Conservation (phyloP, 2,113 vertebrate species). For the Serinus canaria region DNA sequence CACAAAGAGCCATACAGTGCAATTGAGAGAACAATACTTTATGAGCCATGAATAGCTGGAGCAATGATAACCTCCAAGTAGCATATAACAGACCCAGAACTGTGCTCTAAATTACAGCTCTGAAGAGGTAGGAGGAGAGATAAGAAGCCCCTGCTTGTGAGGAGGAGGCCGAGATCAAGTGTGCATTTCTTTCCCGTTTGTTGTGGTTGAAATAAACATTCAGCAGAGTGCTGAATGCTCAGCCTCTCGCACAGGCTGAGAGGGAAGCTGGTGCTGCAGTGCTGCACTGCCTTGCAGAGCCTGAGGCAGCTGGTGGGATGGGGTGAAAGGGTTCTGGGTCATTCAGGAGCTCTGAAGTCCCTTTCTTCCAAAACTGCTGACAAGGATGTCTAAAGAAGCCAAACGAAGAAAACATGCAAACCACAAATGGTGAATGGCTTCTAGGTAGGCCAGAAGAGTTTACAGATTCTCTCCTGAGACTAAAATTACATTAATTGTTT, state of each 20-base stretch:
- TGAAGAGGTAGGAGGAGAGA: neutral
- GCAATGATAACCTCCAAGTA: slow-evolving; percentile 7
- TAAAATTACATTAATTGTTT: neutral
- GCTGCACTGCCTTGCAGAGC: neutral
- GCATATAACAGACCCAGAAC: neutral
- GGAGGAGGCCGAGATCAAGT: neutral
- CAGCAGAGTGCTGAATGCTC: neutral
- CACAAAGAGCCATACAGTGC: neutral
- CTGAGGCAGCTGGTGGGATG: neutral
- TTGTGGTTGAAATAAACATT: neutral
- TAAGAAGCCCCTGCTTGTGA: neutral
- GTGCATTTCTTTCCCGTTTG: neutral
- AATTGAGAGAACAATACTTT: slow-evolving; percentile 35
- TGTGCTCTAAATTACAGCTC: neutral
- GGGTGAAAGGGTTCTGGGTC: neutral
- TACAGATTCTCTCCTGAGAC: neutral
- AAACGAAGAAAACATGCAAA: neutral
- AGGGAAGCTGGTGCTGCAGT: neutral
- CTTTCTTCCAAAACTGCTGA: neutral
- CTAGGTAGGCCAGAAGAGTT: neutral
- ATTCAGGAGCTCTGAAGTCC: neutral
- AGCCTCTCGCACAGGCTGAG: neutral
- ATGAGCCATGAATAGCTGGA: slow-evolving; percentile 33
- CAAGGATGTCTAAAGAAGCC: neutral
- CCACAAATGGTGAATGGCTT: neutral